A percentile compares a stretch with the other conserved stretches of the same genome.
phyloP scores from a whole-genome alignment of 2,113 vertebrate genomes.

The Hystrix brachyura region DNA sequence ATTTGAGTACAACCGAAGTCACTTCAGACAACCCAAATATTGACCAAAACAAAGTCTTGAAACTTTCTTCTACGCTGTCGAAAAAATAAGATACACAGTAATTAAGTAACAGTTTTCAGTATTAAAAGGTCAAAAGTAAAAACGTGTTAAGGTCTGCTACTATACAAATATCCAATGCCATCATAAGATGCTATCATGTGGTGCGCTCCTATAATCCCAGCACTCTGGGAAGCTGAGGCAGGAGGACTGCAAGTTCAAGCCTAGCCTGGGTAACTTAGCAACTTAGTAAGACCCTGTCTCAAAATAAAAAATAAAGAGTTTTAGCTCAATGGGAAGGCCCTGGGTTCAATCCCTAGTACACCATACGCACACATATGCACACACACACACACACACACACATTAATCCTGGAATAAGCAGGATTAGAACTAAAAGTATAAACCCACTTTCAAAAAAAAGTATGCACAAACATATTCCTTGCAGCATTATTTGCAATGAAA shows the following conservation, averaged over 20 bases:
- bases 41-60: conserved; percentile 96
- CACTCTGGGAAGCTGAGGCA: background rate
- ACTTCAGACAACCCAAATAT: conserved; percentile 95
- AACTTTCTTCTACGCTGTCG: conserved; percentile 94
- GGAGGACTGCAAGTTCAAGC: background rate
- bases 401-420: background rate
- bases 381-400: background rate
- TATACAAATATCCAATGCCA: background rate
- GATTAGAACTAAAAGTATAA: background rate
- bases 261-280: background rate
- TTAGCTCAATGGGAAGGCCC: background rate
- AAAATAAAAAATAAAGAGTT: background rate
- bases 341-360: background rate
- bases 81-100: conserved; percentile 47
- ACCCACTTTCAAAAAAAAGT: background rate
- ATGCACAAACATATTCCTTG: background rate
- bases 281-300: background rate
- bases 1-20: conserved; percentile 94
- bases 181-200: background rate
- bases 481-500: background rate
- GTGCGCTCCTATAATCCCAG: background rate
- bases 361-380: background rate
- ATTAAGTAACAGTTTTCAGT: conserved; percentile 5
- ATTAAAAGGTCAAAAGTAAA: conserved; percentile 18
- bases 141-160: background rate